A percentile compares a stretch with the other conserved stretches of the same genome.
These are phyloP conservation scores for Dolichotis patagonum DNA, from an alignment of 2,113 vertebrate genomes.

Conservation along the genomic window DNA sequence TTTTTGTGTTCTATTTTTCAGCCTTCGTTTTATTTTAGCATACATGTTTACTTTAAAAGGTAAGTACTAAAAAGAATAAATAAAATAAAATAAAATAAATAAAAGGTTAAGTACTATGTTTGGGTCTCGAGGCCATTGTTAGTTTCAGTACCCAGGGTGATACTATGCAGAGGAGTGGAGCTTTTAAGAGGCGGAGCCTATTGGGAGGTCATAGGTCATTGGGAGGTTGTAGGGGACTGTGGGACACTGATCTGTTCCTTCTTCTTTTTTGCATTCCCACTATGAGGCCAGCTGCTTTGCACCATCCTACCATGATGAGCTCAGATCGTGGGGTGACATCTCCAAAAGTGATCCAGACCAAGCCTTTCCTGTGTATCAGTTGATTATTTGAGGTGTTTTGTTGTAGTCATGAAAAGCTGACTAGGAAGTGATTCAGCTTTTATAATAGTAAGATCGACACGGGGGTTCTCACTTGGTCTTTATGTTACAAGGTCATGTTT, in stretches of 20 bases:
- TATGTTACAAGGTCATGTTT: not conserved
- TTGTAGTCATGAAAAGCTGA: not conserved
- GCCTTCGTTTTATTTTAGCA: not conserved
- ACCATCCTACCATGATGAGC: fast-evolving
- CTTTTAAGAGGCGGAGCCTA: not conserved
- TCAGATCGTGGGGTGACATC: not conserved
- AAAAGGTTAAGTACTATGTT: not conserved
- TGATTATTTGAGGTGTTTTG: not conserved
- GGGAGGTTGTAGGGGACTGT: no score
- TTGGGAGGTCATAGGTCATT: not conserved
- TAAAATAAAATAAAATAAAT: no score
- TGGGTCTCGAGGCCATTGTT: not conserved
- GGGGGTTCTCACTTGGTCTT: not conserved
- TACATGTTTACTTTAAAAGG: not conserved
- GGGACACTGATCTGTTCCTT: not conserved
- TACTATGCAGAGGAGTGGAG: not conserved
- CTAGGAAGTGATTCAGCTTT: not conserved
- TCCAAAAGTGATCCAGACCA: not conserved
- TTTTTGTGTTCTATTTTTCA: not conserved
- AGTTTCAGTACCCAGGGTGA: no score
- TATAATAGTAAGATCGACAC: not conserved
- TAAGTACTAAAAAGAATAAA: not conserved
- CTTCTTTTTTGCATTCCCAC: not conserved
- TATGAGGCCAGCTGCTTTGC: not conserved
- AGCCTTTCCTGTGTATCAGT: not conserved